These are phyloP conservation scores for Heliconius nattereri DNA, from an alignment of 1,140 invertebrate species.

Conservation along the genomic window DNA sequence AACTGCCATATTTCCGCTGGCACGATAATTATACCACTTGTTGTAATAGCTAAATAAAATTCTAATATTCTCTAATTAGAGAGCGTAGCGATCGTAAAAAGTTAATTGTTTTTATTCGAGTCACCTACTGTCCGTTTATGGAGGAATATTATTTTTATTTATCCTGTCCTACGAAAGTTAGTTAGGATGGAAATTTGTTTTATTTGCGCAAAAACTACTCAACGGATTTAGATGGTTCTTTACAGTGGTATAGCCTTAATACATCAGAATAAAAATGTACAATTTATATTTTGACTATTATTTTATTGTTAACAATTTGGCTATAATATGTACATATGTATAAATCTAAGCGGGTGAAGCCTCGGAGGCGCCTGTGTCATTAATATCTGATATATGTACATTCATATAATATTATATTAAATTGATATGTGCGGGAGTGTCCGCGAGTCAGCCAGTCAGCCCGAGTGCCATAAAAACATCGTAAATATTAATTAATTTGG, in stretches of 20 bases:
- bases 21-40: conserved; percentile 30
- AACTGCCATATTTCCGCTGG: conserved; percentile 25
- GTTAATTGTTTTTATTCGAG: background rate
- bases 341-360: too few relatives aligned
- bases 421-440: conserved; percentile 11
- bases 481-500: conserved; percentile 39
- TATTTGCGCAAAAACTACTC: too few relatives aligned
- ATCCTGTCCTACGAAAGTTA: too few relatives aligned
- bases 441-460: background rate
- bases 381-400: too few relatives aligned
- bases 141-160: background rate
- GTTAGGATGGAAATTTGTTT: too few relatives aligned
- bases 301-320: too few relatives aligned
- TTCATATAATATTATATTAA: background rate
- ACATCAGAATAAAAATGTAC: too few relatives aligned
- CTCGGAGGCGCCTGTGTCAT: too few relatives aligned
- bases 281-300: too few relatives aligned
- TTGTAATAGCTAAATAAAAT: conserved; percentile 18
- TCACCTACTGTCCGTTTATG: background rate
- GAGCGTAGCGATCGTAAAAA: background rate
- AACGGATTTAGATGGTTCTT: too few relatives aligned
- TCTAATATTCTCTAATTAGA: conserved; percentile 1
- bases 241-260: too few relatives aligned
- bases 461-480: conserved; percentile 14
- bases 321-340: too few relatives aligned